Conservation (phyloP, 2,113 vertebrate species). For the Tapirus terrestris region DNA sequence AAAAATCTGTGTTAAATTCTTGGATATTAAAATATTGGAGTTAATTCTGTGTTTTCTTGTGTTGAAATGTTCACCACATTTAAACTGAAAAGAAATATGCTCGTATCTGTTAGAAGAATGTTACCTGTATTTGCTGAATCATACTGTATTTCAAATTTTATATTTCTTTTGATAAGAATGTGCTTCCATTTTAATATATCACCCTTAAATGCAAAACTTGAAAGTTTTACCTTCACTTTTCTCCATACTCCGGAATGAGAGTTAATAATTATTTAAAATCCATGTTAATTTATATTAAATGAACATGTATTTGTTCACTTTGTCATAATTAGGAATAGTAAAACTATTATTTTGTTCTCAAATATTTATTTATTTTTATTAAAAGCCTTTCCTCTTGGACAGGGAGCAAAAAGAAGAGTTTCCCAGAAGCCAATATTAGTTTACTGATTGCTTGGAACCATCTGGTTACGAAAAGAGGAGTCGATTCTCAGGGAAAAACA, state of each 20-base stretch:
- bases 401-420: not conserved
- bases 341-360: not conserved
- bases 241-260: not conserved
- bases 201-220: not conserved
- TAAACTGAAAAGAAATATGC: not conserved
- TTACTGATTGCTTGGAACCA: not conserved
- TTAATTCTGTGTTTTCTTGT: not conserved
- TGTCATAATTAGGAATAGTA: not conserved
- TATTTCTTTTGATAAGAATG: slow-evolving; percentile 1
- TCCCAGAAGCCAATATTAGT: not conserved
- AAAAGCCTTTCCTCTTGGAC: not conserved
- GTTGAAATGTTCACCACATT: not conserved
- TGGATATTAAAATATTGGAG: not conserved
- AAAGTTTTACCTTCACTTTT: not conserved
- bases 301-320: not conserved
- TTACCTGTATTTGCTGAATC: not conserved
- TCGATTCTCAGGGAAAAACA: not conserved
- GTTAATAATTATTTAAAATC: not conserved
- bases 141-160: not conserved
- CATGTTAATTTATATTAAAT: not conserved
- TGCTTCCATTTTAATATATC: not conserved
- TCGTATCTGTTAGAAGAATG: not conserved
- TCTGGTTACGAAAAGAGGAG: not conserved
- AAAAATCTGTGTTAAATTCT: not conserved
- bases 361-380: not conserved